A percentile compares a stretch with the other conserved stretches of the same genome.
Evolutionary conservation across 1,140 invertebrate species (phyloP).

Genomic region (Proales similis): DNA sequence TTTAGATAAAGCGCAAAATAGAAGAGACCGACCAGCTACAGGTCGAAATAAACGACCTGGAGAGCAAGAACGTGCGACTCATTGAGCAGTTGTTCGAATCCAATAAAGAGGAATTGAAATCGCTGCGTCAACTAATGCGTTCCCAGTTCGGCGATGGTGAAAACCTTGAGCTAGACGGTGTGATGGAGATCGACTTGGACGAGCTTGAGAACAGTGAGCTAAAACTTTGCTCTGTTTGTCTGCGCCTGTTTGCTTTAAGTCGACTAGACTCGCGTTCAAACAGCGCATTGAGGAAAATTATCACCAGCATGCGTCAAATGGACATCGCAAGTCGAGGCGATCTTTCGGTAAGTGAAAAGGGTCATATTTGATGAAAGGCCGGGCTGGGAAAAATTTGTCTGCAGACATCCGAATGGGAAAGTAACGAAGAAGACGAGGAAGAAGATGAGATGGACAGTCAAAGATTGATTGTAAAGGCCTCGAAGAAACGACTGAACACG

Average conservation of each 20-base stretch:
- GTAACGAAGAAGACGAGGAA: neutral
- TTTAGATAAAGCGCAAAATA: too few relatives aligned
- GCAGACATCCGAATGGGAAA: too few relatives aligned
- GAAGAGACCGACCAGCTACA: slow-evolving; percentile 5
- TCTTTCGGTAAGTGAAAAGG: neutral
- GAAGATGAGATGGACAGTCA: neutral
- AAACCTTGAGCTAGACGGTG: slow-evolving; percentile 13
- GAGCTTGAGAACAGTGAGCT: slow-evolving; percentile 13
- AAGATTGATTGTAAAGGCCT: slow-evolving; percentile 7
- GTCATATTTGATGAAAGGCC: neutral
- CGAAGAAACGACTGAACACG: slow-evolving; percentile 15
- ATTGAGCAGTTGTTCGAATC: slow-evolving; percentile 31
- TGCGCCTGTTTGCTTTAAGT: neutral
- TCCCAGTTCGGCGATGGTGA: slow-evolving; percentile 29
- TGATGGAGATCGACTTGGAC: slow-evolving; percentile 26
- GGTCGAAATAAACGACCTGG: neutral
- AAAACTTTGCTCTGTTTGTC: neutral
- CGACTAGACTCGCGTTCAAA: neutral
- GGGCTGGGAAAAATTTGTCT: too few relatives aligned
- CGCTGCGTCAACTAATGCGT: neutral
- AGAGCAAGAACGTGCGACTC: slow-evolving; percentile 11
- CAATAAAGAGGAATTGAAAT: slow-evolving; percentile 29
- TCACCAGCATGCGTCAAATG: slow-evolving; percentile 7
- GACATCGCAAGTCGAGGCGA: neutral
- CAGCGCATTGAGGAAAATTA: slow-evolving; percentile 13